These are phyloP conservation scores for Himalopsyche tibetana DNA, from an alignment of 2,888 invertebrate species.

Conservation along the genomic window DNA sequence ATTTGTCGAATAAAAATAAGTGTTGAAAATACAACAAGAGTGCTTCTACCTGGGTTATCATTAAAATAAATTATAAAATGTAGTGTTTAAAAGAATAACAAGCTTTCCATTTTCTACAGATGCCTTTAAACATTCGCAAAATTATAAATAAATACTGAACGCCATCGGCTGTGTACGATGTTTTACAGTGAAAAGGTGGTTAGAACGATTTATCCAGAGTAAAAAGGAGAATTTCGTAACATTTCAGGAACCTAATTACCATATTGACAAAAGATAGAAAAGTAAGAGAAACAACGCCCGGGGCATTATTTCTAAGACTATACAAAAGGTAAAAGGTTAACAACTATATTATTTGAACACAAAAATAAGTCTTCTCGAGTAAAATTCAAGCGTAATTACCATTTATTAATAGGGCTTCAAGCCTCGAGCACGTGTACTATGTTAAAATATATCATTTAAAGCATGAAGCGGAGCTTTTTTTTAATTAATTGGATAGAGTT, in stretches of 20 bases:
- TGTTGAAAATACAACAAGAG: too few species aligned
- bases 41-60: too few species aligned
- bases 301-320: neutral
- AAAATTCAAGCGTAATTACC: neutral
- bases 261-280: neutral
- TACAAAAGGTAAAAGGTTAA: slow-evolving; percentile 12
- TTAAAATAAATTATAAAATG: too few species aligned
- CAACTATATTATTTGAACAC: neutral
- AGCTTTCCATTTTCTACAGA: too few species aligned
- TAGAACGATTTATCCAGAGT: neutral
- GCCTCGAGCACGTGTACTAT: neutral
- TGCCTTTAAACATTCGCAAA: too few species aligned
- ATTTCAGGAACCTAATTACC: slow-evolving; percentile 23
- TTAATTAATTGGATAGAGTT: too few species aligned
- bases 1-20: too few species aligned
- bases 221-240: neutral
- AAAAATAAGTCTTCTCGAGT: neutral
- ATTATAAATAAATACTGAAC: too few species aligned
- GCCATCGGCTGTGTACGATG: too few species aligned
- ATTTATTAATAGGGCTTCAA: neutral
- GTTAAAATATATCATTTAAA: too few species aligned
- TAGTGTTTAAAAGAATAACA: too few species aligned
- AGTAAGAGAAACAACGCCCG: neutral
- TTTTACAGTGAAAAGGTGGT: neutral
- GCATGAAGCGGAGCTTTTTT: too few species aligned